phyloP scores from a whole-genome alignment of 2,113 vertebrate species.

The Burhinus oedicnemus region DNA sequence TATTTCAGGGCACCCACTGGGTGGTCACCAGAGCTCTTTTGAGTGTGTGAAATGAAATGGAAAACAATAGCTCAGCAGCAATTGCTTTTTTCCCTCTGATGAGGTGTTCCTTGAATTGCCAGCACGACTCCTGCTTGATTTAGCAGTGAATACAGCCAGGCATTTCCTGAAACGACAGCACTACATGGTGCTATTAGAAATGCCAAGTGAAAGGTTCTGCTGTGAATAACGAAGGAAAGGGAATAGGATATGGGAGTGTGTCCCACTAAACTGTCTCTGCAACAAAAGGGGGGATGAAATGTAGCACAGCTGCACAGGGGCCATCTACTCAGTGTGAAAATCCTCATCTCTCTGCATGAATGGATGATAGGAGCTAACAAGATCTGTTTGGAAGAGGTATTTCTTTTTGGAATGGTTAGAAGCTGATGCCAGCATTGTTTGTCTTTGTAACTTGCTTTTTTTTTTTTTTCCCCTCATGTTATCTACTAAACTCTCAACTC shows the following conservation, averaged over 20 bases:
- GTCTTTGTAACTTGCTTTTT: neutral
- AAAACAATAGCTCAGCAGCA: slow-evolving; percentile 65
- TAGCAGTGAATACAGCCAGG: slow-evolving; percentile 55
- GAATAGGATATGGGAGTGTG: neutral
- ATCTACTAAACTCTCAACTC: neutral
- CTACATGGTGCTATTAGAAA: slow-evolving; percentile 31
- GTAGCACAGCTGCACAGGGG: neutral
- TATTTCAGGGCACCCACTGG: slow-evolving; percentile 60
- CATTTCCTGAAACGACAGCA: slow-evolving; percentile 61
- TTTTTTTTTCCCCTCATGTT: neutral
- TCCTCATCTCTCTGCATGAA: neutral
- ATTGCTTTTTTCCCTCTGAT: slow-evolving; percentile 46
- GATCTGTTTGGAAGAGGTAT: neutral
- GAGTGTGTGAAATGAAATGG: slow-evolving; percentile 69
- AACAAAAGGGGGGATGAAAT: slow-evolving; percentile 29
- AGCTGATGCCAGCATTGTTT: neutral
- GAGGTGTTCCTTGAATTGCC: slow-evolving; percentile 66
- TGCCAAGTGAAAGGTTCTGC: slow-evolving; percentile 35
- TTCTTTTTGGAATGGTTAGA: neutral
- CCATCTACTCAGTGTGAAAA: neutral
- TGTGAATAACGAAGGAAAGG: neutral
- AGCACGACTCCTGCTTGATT: slow-evolving; percentile 57
- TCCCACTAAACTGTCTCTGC: slow-evolving; percentile 17
- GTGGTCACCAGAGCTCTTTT: slow-evolving; percentile 61
- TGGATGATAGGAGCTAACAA: neutral